These are phyloP conservation scores for Thaleichthys pacificus DNA, from an alignment of 2,797 vertebrate genomes.

Conservation along the genomic window DNA sequence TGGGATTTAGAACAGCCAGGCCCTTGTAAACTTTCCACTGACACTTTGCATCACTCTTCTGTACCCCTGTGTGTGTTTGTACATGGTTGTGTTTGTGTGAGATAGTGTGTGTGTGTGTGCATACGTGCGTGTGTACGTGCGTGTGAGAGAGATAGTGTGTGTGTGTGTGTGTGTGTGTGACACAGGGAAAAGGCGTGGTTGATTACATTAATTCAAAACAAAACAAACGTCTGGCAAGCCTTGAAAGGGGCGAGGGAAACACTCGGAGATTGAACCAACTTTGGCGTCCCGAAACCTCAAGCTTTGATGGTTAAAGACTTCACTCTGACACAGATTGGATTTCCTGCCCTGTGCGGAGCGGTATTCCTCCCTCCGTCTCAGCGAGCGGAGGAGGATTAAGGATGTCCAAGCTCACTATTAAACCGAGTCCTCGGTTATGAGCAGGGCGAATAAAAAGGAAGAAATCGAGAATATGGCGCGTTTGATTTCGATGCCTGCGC, in stretches of 20 bases:
- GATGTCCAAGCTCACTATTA: neutral
- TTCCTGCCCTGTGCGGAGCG: constrained; percentile 48
- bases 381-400: neutral
- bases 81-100: neutral
- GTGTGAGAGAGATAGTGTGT: constrained; percentile 27
- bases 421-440: neutral
- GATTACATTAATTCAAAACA: constrained; percentile 77
- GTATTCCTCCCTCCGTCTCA: constrained; percentile 15
- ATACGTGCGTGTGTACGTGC: neutral
- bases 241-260: constrained; percentile 66
- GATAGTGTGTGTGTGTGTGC: no score
- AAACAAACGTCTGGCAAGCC: constrained; percentile 69
- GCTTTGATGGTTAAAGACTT: constrained; percentile 69
- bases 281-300: constrained; percentile 61
- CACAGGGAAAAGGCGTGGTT: constrained; percentile 55
- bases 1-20: constrained; percentile 42
- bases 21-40: constrained; percentile 58
- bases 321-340: constrained; percentile 55
- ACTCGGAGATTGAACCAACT: constrained; percentile 63
- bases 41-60: constrained; percentile 43
- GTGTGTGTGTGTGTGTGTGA: constrained; percentile 5
- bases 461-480: neutral
- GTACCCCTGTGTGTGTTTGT: neutral
- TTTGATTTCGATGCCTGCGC: neutral
- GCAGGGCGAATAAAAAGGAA: neutral